Conservation (phyloP, 2,113 vertebrate species). For the Caretta caretta region DNA sequence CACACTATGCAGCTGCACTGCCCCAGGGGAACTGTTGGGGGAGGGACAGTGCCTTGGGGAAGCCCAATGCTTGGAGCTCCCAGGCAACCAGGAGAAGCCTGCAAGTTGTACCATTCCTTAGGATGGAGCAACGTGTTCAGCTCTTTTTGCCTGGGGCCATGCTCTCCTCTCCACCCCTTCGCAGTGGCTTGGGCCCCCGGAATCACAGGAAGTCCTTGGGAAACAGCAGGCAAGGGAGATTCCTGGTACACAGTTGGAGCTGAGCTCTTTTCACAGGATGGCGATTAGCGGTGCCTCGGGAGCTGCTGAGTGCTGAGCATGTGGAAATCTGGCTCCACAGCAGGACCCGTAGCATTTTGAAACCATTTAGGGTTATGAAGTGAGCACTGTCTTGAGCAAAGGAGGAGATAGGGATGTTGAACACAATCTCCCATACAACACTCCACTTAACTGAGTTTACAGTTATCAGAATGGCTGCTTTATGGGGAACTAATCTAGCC, state of each 20-base stretch:
- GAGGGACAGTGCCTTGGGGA: not conserved
- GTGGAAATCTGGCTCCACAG: conserved; percentile 2
- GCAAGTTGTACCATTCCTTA: not conserved
- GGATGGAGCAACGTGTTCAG: not conserved
- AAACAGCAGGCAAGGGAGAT: not conserved
- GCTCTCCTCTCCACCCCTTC: not conserved
- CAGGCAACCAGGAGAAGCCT: not conserved
- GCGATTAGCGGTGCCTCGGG: not conserved
- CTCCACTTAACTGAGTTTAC: not conserved
- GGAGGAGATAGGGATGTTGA: not conserved
- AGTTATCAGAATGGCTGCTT: conserved; percentile 13
- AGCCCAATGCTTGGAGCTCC: not conserved
- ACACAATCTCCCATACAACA: not conserved
- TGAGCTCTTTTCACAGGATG: not conserved
- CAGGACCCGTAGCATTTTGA: not conserved
- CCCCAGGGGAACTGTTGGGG: not conserved
- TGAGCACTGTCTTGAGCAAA: not conserved
- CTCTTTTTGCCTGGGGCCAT: not conserved
- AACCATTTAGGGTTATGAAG: not conserved
- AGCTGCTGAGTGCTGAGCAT: not conserved
- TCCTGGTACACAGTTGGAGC: not conserved
- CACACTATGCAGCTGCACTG: not conserved
- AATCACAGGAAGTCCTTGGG: not conserved
- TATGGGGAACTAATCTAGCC: conserved; percentile 20
- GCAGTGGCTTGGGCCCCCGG: accelerated